Evolutionary conservation across 2,888 invertebrate species (phyloP).

Genomic region (Pseudococcus jackbeardsleyi): DNA sequence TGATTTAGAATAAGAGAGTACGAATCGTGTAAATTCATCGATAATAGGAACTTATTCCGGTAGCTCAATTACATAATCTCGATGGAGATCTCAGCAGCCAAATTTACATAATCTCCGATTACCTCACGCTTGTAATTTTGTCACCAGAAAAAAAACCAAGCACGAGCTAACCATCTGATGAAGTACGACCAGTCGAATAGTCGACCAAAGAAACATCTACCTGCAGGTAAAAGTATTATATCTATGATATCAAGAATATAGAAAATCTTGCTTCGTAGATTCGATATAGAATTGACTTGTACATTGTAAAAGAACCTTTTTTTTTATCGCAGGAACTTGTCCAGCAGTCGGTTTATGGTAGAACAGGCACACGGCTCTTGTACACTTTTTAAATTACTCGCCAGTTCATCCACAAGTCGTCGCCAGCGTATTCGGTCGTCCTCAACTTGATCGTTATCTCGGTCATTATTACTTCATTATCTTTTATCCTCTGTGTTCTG

Average conservation of each 20-base stretch:
- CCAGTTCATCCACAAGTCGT: conserved; percentile 64
- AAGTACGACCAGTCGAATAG: not conserved
- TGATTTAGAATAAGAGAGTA: too few relatives aligned
- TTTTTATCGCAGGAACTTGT: conserved; percentile 63
- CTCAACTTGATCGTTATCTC: conserved; percentile 63
- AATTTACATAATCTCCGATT: not conserved
- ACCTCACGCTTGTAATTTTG: not conserved
- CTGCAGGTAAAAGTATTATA: not conserved
- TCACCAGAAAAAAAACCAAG: not conserved
- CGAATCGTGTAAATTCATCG: too few relatives aligned
- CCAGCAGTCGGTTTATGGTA: conserved; percentile 63
- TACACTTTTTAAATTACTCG: conserved; percentile 63
- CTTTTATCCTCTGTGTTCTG: conserved; percentile 64
- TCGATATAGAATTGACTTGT: not conserved
- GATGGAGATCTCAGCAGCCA: not conserved
- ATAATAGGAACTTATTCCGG: not conserved
- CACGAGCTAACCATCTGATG: not conserved
- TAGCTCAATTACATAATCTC: not conserved
- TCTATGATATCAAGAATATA: not conserved
- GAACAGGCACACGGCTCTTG: conserved; percentile 64
- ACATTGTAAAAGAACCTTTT: conserved; percentile 51
- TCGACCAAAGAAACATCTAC: not conserved
- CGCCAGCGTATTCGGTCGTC: conserved; percentile 64
- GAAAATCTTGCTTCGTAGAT: not conserved
- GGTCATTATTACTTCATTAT: conserved; percentile 63